Evolutionary conservation across 2,888 invertebrate genomes (phyloP), one percentile per base, ranked within the genome.

Genomic region (Ophioninae sp.): DNA sequence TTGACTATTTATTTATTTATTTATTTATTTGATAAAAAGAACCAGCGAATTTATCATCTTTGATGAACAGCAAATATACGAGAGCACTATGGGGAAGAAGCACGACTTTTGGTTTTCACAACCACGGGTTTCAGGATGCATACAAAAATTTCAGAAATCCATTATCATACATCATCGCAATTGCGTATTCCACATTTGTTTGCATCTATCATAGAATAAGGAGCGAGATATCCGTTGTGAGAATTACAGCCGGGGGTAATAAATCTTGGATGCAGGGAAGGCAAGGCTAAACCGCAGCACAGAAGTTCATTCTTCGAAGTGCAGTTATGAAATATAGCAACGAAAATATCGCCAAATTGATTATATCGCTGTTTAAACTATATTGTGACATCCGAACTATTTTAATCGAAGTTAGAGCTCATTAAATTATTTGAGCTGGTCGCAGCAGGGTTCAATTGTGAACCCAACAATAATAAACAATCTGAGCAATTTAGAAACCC

Each of bases 151-250:
- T 74, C 50, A 79, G 65, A 79, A 70, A 79, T 75, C 74, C 75
- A 82, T 70, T 70, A 79, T 82, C 82, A 82, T 82, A 75, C 70
- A 79, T 82, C 79, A 79, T 74, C 69, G 65, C 64, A 79, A 75
- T 79, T 64, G 74, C 44, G 69, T 75, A 75, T 70, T 77, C 65
- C 65, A 39, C 79, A 82, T 82, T 82, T 75, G 74, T 82, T 74
- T 79, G 21, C 21, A 70, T 82, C 82, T 65, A 65, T 79, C 79
- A 79, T 64, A 57, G 37, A 5, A 73, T 44, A 79, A 79, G 70
- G 78, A 79, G 62, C 44, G 79, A 78, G 57, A 74, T 7, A 59
- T 0, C 59, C 67, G 67, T 6, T 23, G n/a, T 6, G 23, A 44
- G 37, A 23, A 37, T 39, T 68, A 62, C 7, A 68, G 5, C n/a